Conservation (phyloP, 1,140 invertebrate genomes). For the Scaptomyza hsui region DNA sequence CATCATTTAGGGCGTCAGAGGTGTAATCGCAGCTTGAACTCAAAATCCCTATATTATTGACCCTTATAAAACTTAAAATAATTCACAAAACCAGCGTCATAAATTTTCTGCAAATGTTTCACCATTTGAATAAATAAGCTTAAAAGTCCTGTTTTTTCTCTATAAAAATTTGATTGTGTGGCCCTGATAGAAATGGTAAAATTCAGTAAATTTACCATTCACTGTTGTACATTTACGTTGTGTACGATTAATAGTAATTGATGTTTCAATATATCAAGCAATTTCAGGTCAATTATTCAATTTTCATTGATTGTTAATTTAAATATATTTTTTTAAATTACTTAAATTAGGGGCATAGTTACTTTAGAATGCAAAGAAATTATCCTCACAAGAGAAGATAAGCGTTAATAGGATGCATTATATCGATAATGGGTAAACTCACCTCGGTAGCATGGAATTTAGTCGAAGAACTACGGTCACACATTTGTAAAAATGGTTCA, state of each 20-base stretch:
- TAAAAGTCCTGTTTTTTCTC: background rate
- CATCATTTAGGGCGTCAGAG: slow-evolving; percentile 10
- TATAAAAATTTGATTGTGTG: background rate
- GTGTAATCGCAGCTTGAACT: background rate
- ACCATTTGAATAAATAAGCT: too few relatives aligned
- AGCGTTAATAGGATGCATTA: background rate
- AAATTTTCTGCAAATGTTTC: too few relatives aligned
- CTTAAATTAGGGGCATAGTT: too few relatives aligned
- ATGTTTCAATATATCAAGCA: too few relatives aligned
- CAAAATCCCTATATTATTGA: background rate
- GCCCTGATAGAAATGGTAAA: slow-evolving; percentile 6
- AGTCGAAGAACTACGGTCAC: background rate
- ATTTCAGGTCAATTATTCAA: too few relatives aligned
- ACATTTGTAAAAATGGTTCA: slow-evolving; percentile 1
- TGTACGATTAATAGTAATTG: too few relatives aligned
- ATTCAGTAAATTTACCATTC: background rate
- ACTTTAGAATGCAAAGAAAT: background rate
- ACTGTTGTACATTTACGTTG: background rate
- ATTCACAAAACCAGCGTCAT: too few relatives aligned
- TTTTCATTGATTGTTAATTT: background rate
- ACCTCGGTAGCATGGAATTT: background rate
- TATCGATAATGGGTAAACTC: slow-evolving; percentile 2
- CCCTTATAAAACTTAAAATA: background rate
- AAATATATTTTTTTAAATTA: too few relatives aligned
- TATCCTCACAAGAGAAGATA: background rate